Conservation (phyloP, 2,888 invertebrate genomes). For the Cryptosula pallasiana region DNA sequence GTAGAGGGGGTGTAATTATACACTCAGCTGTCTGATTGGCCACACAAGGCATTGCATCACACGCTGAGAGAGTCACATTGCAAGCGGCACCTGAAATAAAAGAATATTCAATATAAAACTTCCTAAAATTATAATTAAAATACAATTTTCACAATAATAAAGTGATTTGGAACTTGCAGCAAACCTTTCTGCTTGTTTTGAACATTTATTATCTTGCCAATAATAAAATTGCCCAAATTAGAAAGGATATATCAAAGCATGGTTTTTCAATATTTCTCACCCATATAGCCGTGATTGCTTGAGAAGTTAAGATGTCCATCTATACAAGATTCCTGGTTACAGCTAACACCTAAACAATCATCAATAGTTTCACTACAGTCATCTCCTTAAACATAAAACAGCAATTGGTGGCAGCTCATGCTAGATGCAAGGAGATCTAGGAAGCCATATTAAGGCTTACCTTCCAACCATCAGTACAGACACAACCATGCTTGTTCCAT, state of each 20-base stretch:
- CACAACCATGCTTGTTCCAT: not conserved
- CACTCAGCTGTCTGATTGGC: constrained; percentile 5
- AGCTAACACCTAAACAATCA: constrained; percentile 11
- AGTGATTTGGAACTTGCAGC: too few species aligned
- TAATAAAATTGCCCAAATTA: too few species aligned
- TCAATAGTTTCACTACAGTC: not conserved
- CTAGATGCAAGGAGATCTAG: too few species aligned
- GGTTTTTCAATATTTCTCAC: too few species aligned
- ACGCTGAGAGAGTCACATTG: not conserved
- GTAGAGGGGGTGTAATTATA: constrained; percentile 1
- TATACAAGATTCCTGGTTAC: not conserved
- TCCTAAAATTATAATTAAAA: too few species aligned
- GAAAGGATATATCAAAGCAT: too few species aligned
- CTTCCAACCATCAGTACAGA: not conserved
- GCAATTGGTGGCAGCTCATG: too few species aligned
- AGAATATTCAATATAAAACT: too few species aligned
- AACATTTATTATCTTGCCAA: too few species aligned
- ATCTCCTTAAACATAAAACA: not conserved
- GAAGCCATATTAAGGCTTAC: too few species aligned
- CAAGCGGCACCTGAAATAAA: not conserved
- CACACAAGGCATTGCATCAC: not conserved
- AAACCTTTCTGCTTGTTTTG: too few species aligned
- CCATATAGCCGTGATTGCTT: not conserved
- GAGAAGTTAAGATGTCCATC: constrained; percentile 3
- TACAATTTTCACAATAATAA: too few species aligned